phyloP scores from a whole-genome alignment of 2,113 vertebrate genomes.

The Pelecanus crispus region DNA sequence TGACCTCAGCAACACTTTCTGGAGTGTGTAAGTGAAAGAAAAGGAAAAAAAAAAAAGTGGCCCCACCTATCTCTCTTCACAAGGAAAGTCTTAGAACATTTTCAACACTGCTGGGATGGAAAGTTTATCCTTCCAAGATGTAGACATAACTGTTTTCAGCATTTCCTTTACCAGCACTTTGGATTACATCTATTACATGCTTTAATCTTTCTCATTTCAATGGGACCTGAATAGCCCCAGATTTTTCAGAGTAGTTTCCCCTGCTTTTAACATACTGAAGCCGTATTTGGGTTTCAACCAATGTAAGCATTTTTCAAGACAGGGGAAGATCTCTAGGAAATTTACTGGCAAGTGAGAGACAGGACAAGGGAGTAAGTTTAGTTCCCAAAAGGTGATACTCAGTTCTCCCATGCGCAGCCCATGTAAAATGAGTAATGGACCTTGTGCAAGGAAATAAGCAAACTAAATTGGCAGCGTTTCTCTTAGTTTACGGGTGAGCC shows the following conservation, averaged over 20 bases:
- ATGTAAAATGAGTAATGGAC: slow-evolving; percentile 19
- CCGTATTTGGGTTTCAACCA: background rate
- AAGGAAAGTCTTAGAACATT: slow-evolving; percentile 55
- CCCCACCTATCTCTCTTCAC: slow-evolving; percentile 25
- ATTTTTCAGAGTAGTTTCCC: background rate
- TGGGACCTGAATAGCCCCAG: background rate
- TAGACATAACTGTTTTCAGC: slow-evolving; percentile 32
- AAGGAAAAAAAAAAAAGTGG: background rate
- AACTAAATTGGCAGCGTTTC: background rate
- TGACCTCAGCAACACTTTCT: slow-evolving; percentile 66
- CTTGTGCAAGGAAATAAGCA: slow-evolving; percentile 34
- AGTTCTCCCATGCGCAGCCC: background rate
- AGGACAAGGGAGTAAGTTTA: background rate
- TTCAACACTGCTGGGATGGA: slow-evolving; percentile 35
- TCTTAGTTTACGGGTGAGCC: background rate
- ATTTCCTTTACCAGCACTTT: slow-evolving; percentile 19
- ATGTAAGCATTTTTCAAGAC: slow-evolving; percentile 20
- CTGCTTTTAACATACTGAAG: background rate
- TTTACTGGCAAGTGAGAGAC: slow-evolving; percentile 2
- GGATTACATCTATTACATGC: background rate
- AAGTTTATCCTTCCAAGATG: slow-evolving; percentile 63
- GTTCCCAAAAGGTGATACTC: slow-evolving; percentile 34
- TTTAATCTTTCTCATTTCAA: background rate
- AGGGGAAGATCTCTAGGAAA: slow-evolving; percentile 13
- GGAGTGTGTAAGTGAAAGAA: slow-evolving; percentile 49